Evolutionary conservation across 2,113 vertebrate genomes (phyloP), one percentile per base, ranked within the genome.

Genomic region (Pipra filicauda): DNA sequence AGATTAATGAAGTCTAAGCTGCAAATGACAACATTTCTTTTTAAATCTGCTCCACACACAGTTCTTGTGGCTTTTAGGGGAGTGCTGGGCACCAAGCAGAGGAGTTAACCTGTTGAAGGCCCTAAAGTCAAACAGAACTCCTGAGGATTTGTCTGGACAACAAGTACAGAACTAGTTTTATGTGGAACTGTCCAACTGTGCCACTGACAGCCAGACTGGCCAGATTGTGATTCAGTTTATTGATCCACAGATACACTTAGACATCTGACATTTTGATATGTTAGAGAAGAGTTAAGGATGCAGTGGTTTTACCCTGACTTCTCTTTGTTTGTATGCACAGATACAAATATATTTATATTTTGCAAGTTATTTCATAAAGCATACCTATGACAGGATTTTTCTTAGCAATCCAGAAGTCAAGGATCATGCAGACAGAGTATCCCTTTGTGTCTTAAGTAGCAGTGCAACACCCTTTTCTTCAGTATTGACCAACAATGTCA

Each of bases 401-500:
- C 30, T 18, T 6, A 46, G 51, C 24, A 58, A 58, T 33, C 41
- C 19, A 2, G 6, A 35, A 44, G 4, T 30, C 24, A 31, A 55
- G 4, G 8, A 26, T 28, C 15, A 11, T 46, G 49, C 43, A 70
- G 35, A 30, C 59, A 61, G 43, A 1, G 0, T 9, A 27, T 33
- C 4, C 0, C 33, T 64, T 82, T 31, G 22, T 26, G 12, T 33
- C 30, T 28, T 75, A 16, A 9, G 64, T 27, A 51, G 16, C 12
- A 46, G 43, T 21, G 11, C 46, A 82, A n/a, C 33, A 12, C 51
- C 48, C 44, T 79, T 39, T 59, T 30, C 33, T n/a, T 21, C 35
- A 16, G 5, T 27, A 15, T 7, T 75, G 17, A 39, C 70, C 51
- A 44, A 5, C 12, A 43, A 4, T 0, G 0, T 48, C 46, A 66